phyloP scores from a whole-genome alignment of 2,888 invertebrate genomes.

The Heliconius erato region DNA sequence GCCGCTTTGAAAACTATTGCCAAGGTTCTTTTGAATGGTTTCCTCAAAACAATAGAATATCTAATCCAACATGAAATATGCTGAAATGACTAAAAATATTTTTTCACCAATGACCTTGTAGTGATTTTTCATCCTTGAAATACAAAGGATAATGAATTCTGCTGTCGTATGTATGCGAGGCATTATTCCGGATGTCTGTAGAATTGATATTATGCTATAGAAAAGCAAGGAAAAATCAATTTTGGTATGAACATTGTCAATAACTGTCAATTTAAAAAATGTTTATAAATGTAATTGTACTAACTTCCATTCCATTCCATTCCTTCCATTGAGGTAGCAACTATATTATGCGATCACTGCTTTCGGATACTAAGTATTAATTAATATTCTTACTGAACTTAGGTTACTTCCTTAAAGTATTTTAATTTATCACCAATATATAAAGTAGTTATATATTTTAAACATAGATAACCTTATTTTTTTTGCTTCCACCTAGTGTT shows the following conservation, averaged over 20 bases:
- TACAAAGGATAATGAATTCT: slow-evolving; percentile 43
- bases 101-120: slow-evolving; percentile 43
- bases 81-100: slow-evolving; percentile 41
- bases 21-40: slow-evolving; percentile 74
- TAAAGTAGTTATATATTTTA: too few relatives aligned
- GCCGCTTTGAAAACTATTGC: slow-evolving; percentile 66
- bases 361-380: too few relatives aligned
- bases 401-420: too few relatives aligned
- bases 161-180: slow-evolving; percentile 17
- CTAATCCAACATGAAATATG: slow-evolving; percentile 60
- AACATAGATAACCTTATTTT: too few relatives aligned
- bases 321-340: too few relatives aligned
- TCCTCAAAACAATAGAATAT: slow-evolving; percentile 78
- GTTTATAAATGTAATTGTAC: too few relatives aligned
- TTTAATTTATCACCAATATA: too few relatives aligned
- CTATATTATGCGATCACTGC: too few relatives aligned
- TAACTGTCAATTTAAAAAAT: neutral
- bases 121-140: slow-evolving; percentile 42
- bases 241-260: neutral
- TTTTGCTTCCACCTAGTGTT: too few relatives aligned
- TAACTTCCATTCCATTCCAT: too few relatives aligned
- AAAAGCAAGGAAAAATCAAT: neutral
- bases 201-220: neutral
- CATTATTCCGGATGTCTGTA: slow-evolving; percentile 35
- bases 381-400: too few relatives aligned